Evolutionary conservation across 1,140 invertebrate species (phyloP), one percentile per base, ranked within the genome.

Genomic region (Drosophila melanica): DNA sequence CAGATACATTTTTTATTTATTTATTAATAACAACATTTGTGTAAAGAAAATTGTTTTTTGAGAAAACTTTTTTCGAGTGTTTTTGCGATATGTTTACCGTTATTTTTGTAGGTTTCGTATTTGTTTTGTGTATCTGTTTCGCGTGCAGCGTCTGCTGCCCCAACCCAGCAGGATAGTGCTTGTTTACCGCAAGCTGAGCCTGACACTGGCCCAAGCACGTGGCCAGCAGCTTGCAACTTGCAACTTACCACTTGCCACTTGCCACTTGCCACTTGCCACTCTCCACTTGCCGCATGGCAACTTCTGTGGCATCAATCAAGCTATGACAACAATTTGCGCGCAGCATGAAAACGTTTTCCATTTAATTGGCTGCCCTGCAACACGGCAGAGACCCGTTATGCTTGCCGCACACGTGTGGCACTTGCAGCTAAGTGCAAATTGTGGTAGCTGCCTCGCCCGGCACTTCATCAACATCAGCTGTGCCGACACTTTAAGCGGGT

Each of bases 341-440:
- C 44, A n/a, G 74, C 70, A 78, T 71, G 73, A 69, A 84, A 85
- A 80, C 73, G 68, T 85, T 84, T 80, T 84, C 72, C 81, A 85
- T 84, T 84, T 84, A 85, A 84, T 84, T 80, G 81, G 57, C 69
- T 7, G 48, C 59, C 44, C 50, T 54, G 37, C 20, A 8, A 23
- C 45, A 5, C 12, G n/a, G 30, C 33, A 33, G 6, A 33, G 6
- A 33, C 30, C 6, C 27, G 8, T 23, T 23, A 23, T 23, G 20
- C 66, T 44, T 47, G 47, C 30, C 30, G n/a, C 48, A 45, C 48
- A 53, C 41, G 67, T 37, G 39, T 57, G 42, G 23, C 54, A 63
- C 35, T 20, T 51, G 62, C 79, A 84, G 57, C 68, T 72, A 55
- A 81, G 67, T 77, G 62, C 63, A 73, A 72, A 59, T 18, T 53